Conservation (phyloP, 2,113 vertebrate genomes). For the Zeus faber region DNA sequence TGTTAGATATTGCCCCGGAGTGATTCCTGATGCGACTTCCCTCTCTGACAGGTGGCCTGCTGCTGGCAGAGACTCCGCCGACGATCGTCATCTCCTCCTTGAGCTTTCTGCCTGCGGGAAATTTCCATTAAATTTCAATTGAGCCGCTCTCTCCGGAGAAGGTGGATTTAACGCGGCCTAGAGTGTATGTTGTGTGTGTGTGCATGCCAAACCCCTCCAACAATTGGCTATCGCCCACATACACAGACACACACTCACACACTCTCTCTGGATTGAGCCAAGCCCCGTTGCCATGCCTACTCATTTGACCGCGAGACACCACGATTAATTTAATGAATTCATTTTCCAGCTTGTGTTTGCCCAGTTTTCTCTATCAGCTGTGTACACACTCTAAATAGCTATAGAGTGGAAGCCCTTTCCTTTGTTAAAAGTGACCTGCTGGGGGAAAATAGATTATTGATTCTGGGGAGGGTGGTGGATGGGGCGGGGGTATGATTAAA, state of each 20-base stretch:
- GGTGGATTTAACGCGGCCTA: constrained; percentile 30
- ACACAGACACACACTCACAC: constrained; percentile 16
- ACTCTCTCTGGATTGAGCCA: constrained; percentile 28
- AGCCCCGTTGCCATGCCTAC: constrained; percentile 68
- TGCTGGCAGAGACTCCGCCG: background rate
- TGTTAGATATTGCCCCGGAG: constrained; percentile 32
- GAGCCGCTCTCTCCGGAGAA: constrained; percentile 42
- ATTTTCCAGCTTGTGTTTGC: constrained; percentile 69
- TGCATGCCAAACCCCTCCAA: constrained; percentile 21
- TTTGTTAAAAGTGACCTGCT: constrained; percentile 53
- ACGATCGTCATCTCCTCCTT: constrained; percentile 50
- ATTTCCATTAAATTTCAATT: constrained; percentile 58
- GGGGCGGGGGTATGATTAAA: constrained; percentile 53
- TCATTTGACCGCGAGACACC: constrained; percentile 38
- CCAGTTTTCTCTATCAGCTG: constrained; percentile 58
- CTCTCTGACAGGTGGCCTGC: constrained; percentile 49
- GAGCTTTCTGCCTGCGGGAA: constrained; percentile 52
- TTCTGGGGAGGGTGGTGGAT: constrained; percentile 33
- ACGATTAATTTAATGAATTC: constrained; percentile 69
- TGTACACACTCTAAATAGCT: constrained; percentile 68
- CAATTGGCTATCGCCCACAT: constrained; percentile 35
- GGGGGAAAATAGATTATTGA: constrained; percentile 68
- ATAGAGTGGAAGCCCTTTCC: constrained; percentile 42
- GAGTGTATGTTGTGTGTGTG: constrained; percentile 12
- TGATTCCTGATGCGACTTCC: constrained; percentile 37